A percentile compares a stretch with the other conserved stretches of the same genome.
These are phyloP conservation scores for Lysandra coridon DNA, from an alignment of 2,888 invertebrate species.

Conservation along the genomic window DNA sequence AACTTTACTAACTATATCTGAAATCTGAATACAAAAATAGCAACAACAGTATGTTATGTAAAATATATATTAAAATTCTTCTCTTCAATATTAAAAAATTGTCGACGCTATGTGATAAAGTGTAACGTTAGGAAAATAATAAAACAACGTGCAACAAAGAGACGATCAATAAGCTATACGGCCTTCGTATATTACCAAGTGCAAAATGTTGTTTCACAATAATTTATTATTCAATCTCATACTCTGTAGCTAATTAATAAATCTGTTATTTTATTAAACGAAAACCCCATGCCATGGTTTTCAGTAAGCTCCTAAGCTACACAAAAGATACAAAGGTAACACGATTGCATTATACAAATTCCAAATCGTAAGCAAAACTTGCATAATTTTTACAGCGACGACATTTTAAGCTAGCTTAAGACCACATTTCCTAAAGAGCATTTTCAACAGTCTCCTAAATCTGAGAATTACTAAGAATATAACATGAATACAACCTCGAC, in stretches of 20 bases:
- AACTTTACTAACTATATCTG: no score
- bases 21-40: no score
- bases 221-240: neutral
- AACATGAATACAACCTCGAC: no score
- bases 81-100: neutral
- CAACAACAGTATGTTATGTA: neutral
- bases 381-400: no score
- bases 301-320: no score
- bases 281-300: no score
- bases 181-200: conserved; percentile 5
- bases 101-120: neutral
- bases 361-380: no score
- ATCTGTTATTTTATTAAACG: neutral
- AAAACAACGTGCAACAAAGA: neutral
- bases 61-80: neutral
- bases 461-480: neutral
- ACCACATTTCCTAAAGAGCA: neutral
- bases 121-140: conserved; percentile 15
- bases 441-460: neutral
- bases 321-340: no score
- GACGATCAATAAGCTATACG: neutral
- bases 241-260: neutral
- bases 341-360: no score
- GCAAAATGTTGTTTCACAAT: neutral
- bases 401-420: no score